These are phyloP conservation scores for Achlya flavicornis DNA, from an alignment of 2,888 invertebrate species.

Conservation along the genomic window DNA sequence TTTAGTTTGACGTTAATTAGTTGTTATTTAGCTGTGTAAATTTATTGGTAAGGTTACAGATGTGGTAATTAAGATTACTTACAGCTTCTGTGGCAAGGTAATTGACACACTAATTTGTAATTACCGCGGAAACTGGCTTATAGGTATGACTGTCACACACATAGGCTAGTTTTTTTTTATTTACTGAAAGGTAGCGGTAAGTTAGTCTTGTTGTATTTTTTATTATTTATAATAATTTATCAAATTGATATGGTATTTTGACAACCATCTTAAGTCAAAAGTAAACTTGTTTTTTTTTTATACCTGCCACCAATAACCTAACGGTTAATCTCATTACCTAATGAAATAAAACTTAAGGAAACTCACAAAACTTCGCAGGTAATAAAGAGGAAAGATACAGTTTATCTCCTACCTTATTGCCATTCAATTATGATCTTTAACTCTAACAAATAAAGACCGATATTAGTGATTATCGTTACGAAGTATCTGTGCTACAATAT, in stretches of 20 bases:
- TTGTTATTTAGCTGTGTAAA: constrained; percentile 36
- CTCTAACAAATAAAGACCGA: neutral
- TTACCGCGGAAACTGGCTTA: neutral
- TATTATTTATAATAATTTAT: no score
- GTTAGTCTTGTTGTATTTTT: no score
- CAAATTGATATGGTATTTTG: no score
- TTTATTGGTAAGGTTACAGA: constrained; percentile 43
- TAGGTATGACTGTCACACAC: neutral
- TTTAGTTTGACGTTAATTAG: constrained; percentile 53
- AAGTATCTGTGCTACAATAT: constrained; percentile 9
- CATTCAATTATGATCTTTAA: neutral
- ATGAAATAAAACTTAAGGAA: neutral
- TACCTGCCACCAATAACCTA: neutral
- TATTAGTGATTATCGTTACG: neutral
- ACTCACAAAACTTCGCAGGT: constrained; percentile 1
- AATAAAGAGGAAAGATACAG: neutral
- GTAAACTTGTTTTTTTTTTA: no score
- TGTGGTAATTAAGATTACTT: constrained; percentile 30
- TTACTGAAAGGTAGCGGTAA: no score
- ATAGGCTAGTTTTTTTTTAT: no score
- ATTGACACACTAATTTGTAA: neutral
- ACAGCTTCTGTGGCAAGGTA: constrained; percentile 17
- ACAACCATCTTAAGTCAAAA: no score
- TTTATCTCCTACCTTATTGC: neutral
- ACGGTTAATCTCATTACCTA: neutral